Evolutionary conservation across 2,888 invertebrate genomes (phyloP).

Genomic region (Rhopalosiphum nymphaeae): DNA sequence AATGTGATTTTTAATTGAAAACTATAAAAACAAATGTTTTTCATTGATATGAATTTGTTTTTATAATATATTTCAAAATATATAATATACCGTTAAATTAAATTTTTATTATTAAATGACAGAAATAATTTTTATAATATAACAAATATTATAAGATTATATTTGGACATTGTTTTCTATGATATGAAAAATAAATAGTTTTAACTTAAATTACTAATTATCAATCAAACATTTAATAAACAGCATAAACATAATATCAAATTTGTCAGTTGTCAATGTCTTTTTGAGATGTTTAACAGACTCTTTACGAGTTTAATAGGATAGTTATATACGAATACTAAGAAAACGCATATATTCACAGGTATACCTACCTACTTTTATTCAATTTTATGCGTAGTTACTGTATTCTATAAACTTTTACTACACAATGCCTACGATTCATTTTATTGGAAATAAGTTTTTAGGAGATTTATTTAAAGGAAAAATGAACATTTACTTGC

Average conservation of each 20-base stretch:
- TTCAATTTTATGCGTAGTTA: conserved; percentile 40
- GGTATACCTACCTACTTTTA: neutral
- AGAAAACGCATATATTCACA: neutral
- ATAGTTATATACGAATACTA: neutral
- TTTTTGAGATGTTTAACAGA: neutral
- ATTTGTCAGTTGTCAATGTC: neutral
- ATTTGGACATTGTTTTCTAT: neutral
- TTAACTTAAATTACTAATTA: neutral
- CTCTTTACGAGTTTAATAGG: neutral
- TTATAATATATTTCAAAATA: neutral
- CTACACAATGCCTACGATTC: neutral
- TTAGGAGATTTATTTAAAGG: neutral
- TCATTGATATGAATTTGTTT: neutral
- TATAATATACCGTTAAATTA: neutral
- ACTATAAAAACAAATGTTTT: neutral
- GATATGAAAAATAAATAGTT: neutral
- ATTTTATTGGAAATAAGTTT: neutral
- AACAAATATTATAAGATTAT: neutral
- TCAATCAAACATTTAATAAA: neutral
- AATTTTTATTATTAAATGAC: neutral
- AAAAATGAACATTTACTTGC: neutral
- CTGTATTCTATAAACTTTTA: conserved; percentile 12
- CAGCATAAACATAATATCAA: neutral
- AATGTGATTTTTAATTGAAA: neutral
- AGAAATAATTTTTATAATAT: neutral